phyloP scores from a whole-genome alignment of 2,888 invertebrate genomes.

The Acanthoscelides obtectus region DNA sequence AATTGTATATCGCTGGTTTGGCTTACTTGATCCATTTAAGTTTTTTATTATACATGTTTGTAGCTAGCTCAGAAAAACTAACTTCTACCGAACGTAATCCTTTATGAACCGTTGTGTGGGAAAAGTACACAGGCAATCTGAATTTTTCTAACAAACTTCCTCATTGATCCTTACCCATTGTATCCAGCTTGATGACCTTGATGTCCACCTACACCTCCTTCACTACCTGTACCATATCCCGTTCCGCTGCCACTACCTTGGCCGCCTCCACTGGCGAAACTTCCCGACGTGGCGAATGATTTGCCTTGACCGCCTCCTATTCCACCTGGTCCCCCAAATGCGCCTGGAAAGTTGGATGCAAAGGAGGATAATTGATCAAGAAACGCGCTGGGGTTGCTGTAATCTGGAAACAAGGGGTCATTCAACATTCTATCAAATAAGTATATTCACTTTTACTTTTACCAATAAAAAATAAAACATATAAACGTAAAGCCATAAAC shows the following conservation, averaged over 20 bases:
- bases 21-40: no score
- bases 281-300: constrained; percentile 26
- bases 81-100: no score
- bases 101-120: no score
- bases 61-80: no score
- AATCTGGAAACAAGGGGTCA: constrained; percentile 12
- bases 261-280: constrained; percentile 15
- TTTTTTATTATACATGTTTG: no score
- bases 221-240: constrained; percentile 6
- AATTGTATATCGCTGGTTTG: no score
- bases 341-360: constrained; percentile 13
- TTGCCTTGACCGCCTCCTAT: constrained; percentile 14
- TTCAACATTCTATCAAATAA: neutral
- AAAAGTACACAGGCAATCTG: no score
- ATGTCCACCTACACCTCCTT: constrained; percentile 20
- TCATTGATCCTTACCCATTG: constrained; percentile 20
- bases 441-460: neutral
- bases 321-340: constrained; percentile 12
- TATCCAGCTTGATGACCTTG: constrained; percentile 25
- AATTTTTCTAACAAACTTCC: neutral
- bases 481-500: no score
- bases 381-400: constrained; percentile 7
- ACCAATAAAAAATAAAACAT: no score
- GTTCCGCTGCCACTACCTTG: constrained; percentile 7
- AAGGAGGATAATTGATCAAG: constrained; percentile 11